A percentile compares a stretch with the other conserved stretches of the same genome.
These are phyloP conservation scores for Climacteris rufus DNA, from an alignment of 2,113 vertebrate species.

Conservation along the genomic window DNA sequence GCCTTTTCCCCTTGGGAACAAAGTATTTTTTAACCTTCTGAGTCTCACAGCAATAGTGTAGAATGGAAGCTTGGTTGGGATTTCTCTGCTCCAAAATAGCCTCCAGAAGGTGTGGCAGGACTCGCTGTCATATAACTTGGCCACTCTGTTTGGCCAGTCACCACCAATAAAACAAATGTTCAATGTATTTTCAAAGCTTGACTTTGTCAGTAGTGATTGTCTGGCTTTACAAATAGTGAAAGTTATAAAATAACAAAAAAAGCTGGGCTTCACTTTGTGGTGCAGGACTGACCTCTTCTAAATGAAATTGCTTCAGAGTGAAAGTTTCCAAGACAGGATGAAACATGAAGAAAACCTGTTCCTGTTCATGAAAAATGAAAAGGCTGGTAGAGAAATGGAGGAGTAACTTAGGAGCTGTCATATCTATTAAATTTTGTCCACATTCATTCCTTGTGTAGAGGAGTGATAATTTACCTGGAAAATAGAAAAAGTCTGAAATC, in stretches of 20 bases:
- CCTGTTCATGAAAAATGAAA: background rate
- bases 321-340: background rate
- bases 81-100: background rate
- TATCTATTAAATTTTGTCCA: background rate
- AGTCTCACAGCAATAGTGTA: background rate
- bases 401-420: background rate
- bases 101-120: background rate
- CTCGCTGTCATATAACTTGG: accelerated
- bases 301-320: background rate
- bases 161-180: background rate
- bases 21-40: background rate
- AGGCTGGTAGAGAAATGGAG: accelerated
- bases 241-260: background rate
- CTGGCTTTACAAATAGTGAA: background rate
- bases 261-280: background rate
- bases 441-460: background rate
- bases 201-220: background rate
- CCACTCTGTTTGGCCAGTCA: too few relatives aligned
- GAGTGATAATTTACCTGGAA: background rate
- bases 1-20: background rate
- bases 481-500: background rate
- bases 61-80: background rate
- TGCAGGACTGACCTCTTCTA: background rate
- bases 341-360: background rate
- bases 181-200: background rate